Base-by-base conservation (phyloP, 2,113 vertebrate species). In the Oryzias javanicus region DNA sequence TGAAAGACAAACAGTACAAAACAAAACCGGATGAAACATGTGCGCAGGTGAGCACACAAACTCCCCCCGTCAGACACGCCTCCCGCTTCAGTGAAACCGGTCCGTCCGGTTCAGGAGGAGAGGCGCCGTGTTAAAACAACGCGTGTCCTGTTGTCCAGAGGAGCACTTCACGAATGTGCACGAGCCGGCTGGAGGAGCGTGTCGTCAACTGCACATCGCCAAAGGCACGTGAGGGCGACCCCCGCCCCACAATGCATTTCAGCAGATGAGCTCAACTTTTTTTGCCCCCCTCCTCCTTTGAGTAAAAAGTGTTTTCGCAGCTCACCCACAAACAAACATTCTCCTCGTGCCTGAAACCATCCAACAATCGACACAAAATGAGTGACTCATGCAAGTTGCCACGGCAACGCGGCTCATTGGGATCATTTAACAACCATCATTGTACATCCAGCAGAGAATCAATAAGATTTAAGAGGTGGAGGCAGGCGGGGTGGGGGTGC, bases 1-100 rank as follows among this genome's bases (percentile, higher is more conserved):
- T 74, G 55, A 78, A 86, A 84, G 22, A 74, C 66, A 84, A 85
- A 87, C 81, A 78, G 15, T 29, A 22, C 22, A 59, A 44, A 46
- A 80, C 64, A 67, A 83, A 75, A 78, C 25, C 58, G 4, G 64
- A 74, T 67, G 85, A 80, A 3, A 35, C 35, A 75, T 65, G 73
- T 6, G 17, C 17, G 75, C 88, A 89, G 89, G 82, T 90, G 89
- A 86, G 55, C 84, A 90, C 81, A 90, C 81, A 88, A 53, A 68
- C 54, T 18, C 4, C 5, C 22, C 27, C 17, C 53, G 20, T 51
- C 4, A 42, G 73, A 46, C 51, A 35, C 29, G 1, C 75, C 71
- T 70, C 75, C 51, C 67, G n/a, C 55, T 22, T 53, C 74, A 60
- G 42, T 47, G 56, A 53, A 84, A 82, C 85, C 2, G 67, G 84